Base-by-base conservation (phyloP, 1,140 invertebrate genomes). In the Papilio helenus region DNA sequence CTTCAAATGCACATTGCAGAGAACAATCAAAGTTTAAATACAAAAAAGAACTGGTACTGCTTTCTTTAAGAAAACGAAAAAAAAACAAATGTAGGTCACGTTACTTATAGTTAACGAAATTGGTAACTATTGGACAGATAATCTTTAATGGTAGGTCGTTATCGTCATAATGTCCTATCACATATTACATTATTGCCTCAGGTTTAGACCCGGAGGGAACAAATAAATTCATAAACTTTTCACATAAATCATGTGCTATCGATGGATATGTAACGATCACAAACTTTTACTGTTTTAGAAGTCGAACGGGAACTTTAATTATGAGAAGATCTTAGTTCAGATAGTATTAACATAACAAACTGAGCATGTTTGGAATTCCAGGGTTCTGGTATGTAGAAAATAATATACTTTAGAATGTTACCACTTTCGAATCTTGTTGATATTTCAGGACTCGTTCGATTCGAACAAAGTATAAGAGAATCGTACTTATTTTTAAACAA, bases 81-180 rank as follows among this genome's bases (percentile, higher is more conserved):
- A n/a, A n/a, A 61, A 61, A 61, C 58, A 61, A 26, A 61, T 65
- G 26, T 29, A 1, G 26, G 26, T 34, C 26, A 68, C 26, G 23
- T 26, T 14, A 26, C 8, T 61, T 14, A 26, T 61, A 29, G 23
- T 23, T 61, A 61, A 23, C 58, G 58, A 61, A 61, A 61, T 26
- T 23, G 58, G 20, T 26, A 14, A 61, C 14, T 61, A 51, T 51
- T 55, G 18, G 51, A n/a, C 20, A 18, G 51, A 20, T 3, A n/a
- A 68, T 68, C 4, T n/a, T 72, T 72, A 18, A 73, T 42, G 34
- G 72, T 5, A n/a, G 20, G 42, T 74, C 39, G 44, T 49, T 74
- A 74, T 49, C 23, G 72, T 23, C 16, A 51, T 73, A 73, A 46
- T 46, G 44, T 74, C 44, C n/a, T 49, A 74, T 74, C 44, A 51